Conservation (phyloP, 2,113 vertebrate species). For the Candoia aspera region DNA sequence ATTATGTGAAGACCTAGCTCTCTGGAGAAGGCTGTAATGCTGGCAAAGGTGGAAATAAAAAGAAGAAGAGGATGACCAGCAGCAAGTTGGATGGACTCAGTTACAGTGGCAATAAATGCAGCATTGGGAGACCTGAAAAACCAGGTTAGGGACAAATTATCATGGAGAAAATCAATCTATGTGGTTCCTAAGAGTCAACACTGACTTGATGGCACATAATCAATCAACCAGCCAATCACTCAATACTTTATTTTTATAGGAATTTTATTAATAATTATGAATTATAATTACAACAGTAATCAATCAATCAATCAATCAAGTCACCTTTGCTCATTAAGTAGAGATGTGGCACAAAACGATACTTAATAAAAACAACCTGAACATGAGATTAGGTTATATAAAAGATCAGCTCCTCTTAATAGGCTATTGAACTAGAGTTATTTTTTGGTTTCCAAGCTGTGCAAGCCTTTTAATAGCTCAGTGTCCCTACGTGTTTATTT, state of each 20-base stretch:
- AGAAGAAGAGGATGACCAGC: too few relatives aligned
- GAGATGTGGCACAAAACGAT: background rate
- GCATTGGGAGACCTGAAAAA: background rate
- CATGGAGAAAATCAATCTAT: background rate
- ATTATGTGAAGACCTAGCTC: background rate
- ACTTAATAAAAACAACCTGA: background rate
- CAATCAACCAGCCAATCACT: background rate
- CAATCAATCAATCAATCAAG: background rate
- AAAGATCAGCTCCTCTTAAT: background rate
- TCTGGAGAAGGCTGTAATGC: background rate
- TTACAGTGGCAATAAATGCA: background rate
- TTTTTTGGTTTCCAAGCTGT: background rate
- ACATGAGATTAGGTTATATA: background rate
- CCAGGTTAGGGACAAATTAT: background rate
- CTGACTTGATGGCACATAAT: background rate
- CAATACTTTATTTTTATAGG: background rate
- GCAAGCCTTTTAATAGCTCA: background rate
- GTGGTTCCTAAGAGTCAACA: background rate
- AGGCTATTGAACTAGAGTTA: background rate
- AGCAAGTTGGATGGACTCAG: too few relatives aligned
- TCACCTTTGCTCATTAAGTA: background rate
- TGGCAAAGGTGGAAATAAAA: too few relatives aligned
- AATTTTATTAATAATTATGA: background rate
- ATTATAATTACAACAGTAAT: background rate
- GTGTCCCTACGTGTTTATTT: background rate